Percentiles rank a stretch among this genome's conserved stretches.
These are phyloP conservation scores for Chelonoidis abingdonii DNA, from an alignment of 2,113 vertebrate species.

Conservation along the genomic window DNA sequence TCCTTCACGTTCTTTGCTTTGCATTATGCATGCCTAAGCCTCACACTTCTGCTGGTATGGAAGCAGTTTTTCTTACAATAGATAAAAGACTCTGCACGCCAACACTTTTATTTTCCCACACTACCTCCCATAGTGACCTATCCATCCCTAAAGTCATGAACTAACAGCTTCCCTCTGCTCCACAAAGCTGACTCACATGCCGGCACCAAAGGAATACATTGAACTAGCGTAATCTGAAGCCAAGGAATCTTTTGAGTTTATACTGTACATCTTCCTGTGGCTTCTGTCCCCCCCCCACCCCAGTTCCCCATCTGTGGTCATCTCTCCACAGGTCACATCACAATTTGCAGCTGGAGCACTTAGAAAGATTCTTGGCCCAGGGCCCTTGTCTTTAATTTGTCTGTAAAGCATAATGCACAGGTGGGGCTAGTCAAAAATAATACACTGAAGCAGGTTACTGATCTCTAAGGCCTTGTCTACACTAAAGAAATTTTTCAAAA, in stretches of 20 bases:
- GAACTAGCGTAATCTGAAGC: background rate
- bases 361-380: background rate
- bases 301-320: background rate
- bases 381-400: background rate
- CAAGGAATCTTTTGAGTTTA: background rate
- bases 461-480: background rate
- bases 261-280: background rate
- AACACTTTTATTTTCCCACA: background rate
- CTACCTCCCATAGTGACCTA: background rate
- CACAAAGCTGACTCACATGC: background rate
- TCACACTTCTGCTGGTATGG: background rate
- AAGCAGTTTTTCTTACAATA: background rate
- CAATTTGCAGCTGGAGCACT: background rate
- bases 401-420: background rate
- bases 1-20: background rate
- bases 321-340: background rate
- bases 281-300: background rate
- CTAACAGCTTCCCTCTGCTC: background rate
- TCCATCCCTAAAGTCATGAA: background rate
- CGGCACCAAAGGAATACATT: background rate
- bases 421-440: background rate
- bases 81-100: background rate
- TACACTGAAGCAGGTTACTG: background rate
- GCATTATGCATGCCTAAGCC: background rate
- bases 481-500: background rate